Evolutionary conservation across 2,113 vertebrate genomes (phyloP).

Genomic region (Sphyrna mokarran): DNA sequence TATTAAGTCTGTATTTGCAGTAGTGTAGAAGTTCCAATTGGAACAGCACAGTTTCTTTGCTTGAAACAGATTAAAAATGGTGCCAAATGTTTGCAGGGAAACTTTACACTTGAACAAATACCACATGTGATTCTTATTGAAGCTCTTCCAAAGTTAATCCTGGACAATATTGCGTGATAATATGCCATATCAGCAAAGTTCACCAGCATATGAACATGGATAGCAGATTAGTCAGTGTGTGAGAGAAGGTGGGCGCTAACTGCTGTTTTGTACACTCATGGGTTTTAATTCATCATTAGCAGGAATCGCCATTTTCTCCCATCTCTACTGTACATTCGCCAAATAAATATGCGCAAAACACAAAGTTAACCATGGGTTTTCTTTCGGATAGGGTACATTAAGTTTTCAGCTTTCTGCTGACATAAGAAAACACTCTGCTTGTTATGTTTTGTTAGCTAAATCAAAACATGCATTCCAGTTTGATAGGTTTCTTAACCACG

Average conservation of each 20-base stretch:
- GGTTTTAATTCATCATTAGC: neutral
- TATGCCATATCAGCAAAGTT: neutral
- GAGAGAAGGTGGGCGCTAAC: too few species aligned
- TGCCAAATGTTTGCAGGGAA: neutral
- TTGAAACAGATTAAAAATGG: neutral
- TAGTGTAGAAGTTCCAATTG: too few species aligned
- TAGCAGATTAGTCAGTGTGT: neutral
- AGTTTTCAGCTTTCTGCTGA: neutral
- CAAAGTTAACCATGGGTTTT: neutral
- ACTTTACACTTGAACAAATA: neutral
- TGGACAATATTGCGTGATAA: neutral
- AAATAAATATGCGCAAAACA: neutral
- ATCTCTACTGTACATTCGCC: neutral
- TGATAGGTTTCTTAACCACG: neutral
- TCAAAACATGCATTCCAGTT: neutral
- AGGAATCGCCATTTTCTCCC: neutral
- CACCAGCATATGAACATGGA: neutral
- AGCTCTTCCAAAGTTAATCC: neutral
- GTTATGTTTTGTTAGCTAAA: neutral
- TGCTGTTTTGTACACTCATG: neutral
- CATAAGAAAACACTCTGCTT: neutral
- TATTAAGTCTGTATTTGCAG: neutral
- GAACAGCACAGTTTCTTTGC: neutral
- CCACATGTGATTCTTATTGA: neutral
- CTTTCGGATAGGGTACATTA: too few species aligned